Evolutionary conservation across 2,888 invertebrate genomes (phyloP).

Genomic region (Metacarcinus magister): DNA sequence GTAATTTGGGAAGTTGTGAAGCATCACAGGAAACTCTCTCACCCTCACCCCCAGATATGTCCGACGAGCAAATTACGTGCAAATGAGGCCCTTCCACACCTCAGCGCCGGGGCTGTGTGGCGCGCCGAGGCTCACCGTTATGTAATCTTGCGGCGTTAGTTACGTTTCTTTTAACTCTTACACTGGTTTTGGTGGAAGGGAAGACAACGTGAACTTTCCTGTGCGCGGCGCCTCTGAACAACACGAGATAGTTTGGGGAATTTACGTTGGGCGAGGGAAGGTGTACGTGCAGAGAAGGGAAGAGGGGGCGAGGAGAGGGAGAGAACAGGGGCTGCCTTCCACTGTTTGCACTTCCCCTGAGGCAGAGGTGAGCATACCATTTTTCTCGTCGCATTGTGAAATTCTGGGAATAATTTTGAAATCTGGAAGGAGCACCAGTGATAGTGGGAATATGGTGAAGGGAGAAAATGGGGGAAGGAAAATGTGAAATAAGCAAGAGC

Average conservation of each 20-base stretch:
- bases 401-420: conserved; percentile 35
- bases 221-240: background rate
- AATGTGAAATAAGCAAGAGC: background rate
- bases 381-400: conserved; percentile 11
- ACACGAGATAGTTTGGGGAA: background rate
- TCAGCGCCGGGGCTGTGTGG: background rate
- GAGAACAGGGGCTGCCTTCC: background rate
- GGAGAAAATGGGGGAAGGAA: background rate
- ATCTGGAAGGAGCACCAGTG: background rate
- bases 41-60: background rate
- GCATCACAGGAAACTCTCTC: conserved; percentile 35
- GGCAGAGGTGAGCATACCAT: background rate
- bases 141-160: conserved; percentile 3
- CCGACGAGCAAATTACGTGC: conserved; percentile 43
- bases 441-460: conserved; percentile 30
- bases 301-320: background rate
- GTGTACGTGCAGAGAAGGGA: background rate
- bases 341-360: conserved; percentile 38
- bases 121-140: background rate
- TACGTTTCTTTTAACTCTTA: background rate
- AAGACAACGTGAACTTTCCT: background rate
- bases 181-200: background rate
- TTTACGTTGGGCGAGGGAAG: background rate
- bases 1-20: conserved; percentile 36
- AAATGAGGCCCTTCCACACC: conserved; percentile 10